phyloP scores from a whole-genome alignment of 2,888 invertebrate species.

The Athalia rosae region DNA sequence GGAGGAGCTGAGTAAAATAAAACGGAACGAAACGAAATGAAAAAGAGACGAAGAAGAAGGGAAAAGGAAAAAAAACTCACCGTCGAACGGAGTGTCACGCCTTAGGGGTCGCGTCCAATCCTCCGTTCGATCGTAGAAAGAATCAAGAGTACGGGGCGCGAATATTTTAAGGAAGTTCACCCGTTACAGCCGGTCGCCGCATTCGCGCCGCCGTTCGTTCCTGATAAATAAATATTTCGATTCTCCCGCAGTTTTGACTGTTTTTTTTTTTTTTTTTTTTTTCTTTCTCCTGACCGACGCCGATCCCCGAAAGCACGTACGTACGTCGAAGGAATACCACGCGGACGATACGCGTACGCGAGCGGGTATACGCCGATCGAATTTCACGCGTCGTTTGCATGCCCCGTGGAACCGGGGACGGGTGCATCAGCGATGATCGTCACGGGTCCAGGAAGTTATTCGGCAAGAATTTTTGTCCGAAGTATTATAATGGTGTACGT shows the following conservation, averaged over 20 bases:
- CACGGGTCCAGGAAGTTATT: constrained; percentile 56
- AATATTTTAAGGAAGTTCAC: constrained; percentile 25
- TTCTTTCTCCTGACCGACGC: too few relatives aligned
- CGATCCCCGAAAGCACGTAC: too few relatives aligned
- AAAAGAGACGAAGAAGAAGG: background rate
- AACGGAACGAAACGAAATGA: background rate
- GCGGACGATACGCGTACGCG: too few relatives aligned
- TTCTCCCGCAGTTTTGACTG: too few relatives aligned
- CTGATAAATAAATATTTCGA: too few relatives aligned
- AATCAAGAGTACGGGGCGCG: constrained; percentile 24
- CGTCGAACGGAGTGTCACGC: constrained; percentile 3
- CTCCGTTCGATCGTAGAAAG: constrained; percentile 46
- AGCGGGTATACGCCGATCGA: too few relatives aligned
- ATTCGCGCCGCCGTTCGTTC: too few relatives aligned
- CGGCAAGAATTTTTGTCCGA: constrained; percentile 47
- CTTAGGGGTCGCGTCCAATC: background rate
- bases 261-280: too few relatives aligned
- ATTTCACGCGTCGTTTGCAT: constrained; percentile 45
- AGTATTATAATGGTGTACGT: constrained; percentile 10
- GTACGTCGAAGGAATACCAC: too few relatives aligned
- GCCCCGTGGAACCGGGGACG: constrained; percentile 51
- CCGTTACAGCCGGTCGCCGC: too few relatives aligned
- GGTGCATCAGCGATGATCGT: constrained; percentile 53
- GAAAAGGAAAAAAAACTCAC: constrained; percentile 2
- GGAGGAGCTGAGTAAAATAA: background rate